Conservation (phyloP, 2,113 vertebrate species). For the Brachirus orientalis region DNA sequence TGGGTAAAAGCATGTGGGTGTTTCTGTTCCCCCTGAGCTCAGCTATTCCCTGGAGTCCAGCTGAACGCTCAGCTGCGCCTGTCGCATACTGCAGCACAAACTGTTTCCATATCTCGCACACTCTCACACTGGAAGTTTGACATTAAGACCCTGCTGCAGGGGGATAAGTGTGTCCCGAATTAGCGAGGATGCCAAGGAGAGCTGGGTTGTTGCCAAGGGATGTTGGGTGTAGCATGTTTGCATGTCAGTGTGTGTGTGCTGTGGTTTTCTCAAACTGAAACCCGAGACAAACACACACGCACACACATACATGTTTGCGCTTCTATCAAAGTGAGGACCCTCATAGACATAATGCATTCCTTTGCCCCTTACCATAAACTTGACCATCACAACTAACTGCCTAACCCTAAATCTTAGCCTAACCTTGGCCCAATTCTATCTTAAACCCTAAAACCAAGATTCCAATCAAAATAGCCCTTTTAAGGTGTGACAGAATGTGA, state of each 20-base stretch:
- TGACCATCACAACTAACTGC: too few relatives aligned
- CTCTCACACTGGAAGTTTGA: slow-evolving; percentile 56
- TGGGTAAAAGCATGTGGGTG: slow-evolving; percentile 41
- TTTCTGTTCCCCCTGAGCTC: slow-evolving; percentile 62
- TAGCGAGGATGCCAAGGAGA: slow-evolving; percentile 63
- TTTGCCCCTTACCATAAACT: too few relatives aligned
- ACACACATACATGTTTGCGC: too few relatives aligned
- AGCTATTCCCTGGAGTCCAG: slow-evolving; percentile 66
- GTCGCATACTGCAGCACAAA: slow-evolving; percentile 63
- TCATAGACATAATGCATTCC: too few relatives aligned
- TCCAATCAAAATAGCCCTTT: too few relatives aligned
- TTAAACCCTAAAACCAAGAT: too few relatives aligned
- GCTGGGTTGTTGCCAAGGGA: slow-evolving; percentile 49
- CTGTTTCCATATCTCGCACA: slow-evolving; percentile 63
- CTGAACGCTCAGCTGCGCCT: slow-evolving; percentile 72
- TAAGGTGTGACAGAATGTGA: too few relatives aligned
- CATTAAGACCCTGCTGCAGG: slow-evolving; percentile 48
- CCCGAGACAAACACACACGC: slow-evolving; percentile 44
- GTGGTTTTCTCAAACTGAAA: slow-evolving; percentile 46
- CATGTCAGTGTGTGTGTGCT: slow-evolving; percentile 53
- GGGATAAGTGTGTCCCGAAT: slow-evolving; percentile 72
- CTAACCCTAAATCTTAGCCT: too few relatives aligned
- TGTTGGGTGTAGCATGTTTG: slow-evolving; percentile 50
- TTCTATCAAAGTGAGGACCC: too few relatives aligned
- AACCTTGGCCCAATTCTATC: too few relatives aligned